phyloP scores from a whole-genome alignment of 2,113 vertebrate genomes.

The Ursus arctos region DNA sequence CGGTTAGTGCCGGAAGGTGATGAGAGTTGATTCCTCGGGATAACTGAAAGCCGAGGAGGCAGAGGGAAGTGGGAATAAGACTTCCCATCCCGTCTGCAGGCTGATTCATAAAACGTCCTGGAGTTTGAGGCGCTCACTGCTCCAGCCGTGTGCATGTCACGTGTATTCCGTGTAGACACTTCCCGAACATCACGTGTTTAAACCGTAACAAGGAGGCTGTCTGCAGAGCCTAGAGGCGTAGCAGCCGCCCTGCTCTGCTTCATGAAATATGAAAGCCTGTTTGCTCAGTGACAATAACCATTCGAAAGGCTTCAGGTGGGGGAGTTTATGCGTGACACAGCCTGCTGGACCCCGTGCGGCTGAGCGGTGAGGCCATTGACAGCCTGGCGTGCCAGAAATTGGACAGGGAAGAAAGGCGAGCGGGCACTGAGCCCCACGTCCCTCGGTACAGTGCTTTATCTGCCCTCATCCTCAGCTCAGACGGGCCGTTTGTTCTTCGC shows the following conservation, averaged over 20 bases:
- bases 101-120: constrained; percentile 77
- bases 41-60: not conserved
- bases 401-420: not conserved
- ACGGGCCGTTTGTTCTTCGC: not conserved
- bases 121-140: not conserved
- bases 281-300: constrained; percentile 51
- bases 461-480: not conserved
- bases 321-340: not conserved
- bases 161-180: not conserved
- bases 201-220: constrained; percentile 12
- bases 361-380: not conserved
- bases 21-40: constrained; percentile 78
- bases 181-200: constrained; percentile 36
- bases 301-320: constrained; percentile 54
- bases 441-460: not conserved
- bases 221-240: not conserved
- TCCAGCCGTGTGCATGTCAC: not conserved
- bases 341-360: not conserved
- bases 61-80: not conserved
- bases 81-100: not conserved
- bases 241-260: constrained; percentile 34
- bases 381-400: not conserved
- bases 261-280: constrained; percentile 71
- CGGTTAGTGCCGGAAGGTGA: constrained; percentile 69
- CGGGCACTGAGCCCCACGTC: not conserved